Conservation (phyloP, 2,113 vertebrate species). For the Perccottus glenii region DNA sequence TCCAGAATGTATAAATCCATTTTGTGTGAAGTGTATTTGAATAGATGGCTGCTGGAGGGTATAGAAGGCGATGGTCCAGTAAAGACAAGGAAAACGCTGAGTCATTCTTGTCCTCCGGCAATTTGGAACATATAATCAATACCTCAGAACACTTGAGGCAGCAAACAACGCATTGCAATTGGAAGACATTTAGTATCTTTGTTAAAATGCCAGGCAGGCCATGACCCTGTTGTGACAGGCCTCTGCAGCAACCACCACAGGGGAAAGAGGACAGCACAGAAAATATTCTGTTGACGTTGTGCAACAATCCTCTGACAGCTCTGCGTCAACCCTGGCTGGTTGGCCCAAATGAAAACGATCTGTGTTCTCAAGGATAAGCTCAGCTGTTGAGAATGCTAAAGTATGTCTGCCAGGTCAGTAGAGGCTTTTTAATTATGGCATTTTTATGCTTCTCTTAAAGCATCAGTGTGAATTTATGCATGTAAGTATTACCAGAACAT, state of each 20-base stretch:
- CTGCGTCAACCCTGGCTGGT: not conserved
- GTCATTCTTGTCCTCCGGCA: constrained; percentile 53
- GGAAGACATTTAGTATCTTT: constrained; percentile 36
- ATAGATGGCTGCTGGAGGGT: not conserved
- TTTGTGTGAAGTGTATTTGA: not conserved
- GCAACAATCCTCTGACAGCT: not conserved
- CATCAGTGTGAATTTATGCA: too few species aligned
- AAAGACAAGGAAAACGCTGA: constrained; percentile 46
- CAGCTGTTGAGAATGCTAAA: too few species aligned
- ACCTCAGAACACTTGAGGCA: constrained; percentile 29
- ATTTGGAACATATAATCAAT: constrained; percentile 59
- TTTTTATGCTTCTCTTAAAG: too few species aligned
- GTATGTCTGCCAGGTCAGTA: too few species aligned
- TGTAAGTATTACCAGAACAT: too few species aligned
- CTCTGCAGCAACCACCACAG: constrained; percentile 14
- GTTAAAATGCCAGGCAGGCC: constrained; percentile 36
- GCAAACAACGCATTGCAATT: constrained; percentile 34
- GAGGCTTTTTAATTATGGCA: too few species aligned
- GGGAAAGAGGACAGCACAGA: constrained; percentile 5
- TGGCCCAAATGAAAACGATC: not conserved
- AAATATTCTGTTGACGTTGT: not conserved
- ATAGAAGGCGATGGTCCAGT: constrained; percentile 8
- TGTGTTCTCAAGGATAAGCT: not conserved
- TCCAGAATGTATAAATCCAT: too few species aligned
- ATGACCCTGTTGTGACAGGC: constrained; percentile 11